A percentile compares a stretch with the other conserved stretches of the same genome.
These are phyloP conservation scores for Eudasyphora cyanicolor DNA, from an alignment of 2,888 invertebrate species.

Conservation along the genomic window DNA sequence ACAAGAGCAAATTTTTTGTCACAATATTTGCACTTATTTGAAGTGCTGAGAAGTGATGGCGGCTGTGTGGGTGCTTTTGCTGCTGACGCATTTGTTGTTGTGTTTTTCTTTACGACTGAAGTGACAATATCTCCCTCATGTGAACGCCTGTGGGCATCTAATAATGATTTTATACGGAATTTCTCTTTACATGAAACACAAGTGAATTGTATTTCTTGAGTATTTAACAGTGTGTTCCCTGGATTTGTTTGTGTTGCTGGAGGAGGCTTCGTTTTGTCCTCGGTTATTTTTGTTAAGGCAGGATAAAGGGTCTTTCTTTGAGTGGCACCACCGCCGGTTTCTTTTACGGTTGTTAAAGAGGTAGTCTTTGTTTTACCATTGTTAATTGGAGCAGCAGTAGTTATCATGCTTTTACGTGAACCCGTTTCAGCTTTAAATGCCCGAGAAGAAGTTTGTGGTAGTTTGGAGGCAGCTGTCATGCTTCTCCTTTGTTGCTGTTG, in stretches of 20 bases:
- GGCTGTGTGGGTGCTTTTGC: background rate
- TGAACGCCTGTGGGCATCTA: constrained; percentile 72
- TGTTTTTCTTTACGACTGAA: constrained; percentile 53
- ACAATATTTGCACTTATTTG: constrained; percentile 74
- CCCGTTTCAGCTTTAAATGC: background rate
- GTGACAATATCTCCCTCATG: constrained; percentile 68
- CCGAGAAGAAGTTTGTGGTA: background rate
- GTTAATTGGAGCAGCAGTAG: background rate
- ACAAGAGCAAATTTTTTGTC: constrained; percentile 76
- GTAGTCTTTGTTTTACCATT: background rate
- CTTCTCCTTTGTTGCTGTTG: constrained; percentile 48
- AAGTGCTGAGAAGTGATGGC: background rate
- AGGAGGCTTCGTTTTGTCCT: constrained; percentile 10
- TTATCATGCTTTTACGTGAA: constrained; percentile 50
- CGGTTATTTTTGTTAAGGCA: constrained; percentile 6
- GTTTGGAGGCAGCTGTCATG: constrained; percentile 31
- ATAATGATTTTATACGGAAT: constrained; percentile 70
- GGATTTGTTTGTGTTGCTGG: background rate
- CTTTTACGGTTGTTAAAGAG: constrained; percentile 1
- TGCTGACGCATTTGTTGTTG: background rate
- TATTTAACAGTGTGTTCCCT: background rate
- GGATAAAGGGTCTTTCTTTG: constrained; percentile 52
- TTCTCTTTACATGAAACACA: constrained; percentile 71
- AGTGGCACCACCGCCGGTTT: background rate
- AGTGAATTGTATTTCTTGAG: constrained; percentile 35